Evolutionary conservation across 2,113 vertebrate genomes (phyloP), one percentile per base, ranked within the genome.

Genomic region (Hucho hucho): DNA sequence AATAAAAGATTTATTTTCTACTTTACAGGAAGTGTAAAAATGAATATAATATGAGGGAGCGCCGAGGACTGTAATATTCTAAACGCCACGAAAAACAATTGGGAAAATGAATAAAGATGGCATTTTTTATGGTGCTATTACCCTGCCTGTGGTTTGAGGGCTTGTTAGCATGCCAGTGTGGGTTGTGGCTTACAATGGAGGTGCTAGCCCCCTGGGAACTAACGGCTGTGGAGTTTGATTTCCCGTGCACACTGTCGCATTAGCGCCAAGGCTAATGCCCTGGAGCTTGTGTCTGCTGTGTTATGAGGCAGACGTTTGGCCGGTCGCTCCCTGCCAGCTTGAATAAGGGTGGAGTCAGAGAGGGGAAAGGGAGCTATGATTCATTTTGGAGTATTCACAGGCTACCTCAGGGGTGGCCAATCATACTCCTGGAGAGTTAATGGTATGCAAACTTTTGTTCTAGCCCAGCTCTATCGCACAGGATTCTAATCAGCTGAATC

Each of bases 161-260:
- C 64, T 66, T 29, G 64, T 64, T 66, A 66, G 64, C 28, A 6
- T 66, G 25, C 4, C 25, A 66, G 26, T 66, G 18, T 18, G 25
- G 24, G 58, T 16, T 22, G 58, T 16, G 20, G 18, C n/a, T 61
- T 22, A 61, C 58, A 61, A 61, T 61, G 58, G n/a, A n/a, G 49
- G 49, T 14, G 16, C 49, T 53, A 53, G n/a, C 18, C n/a, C n/a
- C n/a, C 58, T 61, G 58, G n/a, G 58, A 61, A 18, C 49, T 61
- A 61, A 61, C 7, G n/a, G 20, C 58, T 61, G n/a, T 61, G n/a
- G 58, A 61, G 58, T n/a, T 61, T n/a, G 58, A 61, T 61, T 61
- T 61, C 58, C 5, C 5, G 16, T 53, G 49, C 12, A 53, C 49
- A 53, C 13, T 53, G 49, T 53, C 16, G 16, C 49, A 16, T 18